These are phyloP conservation scores for Pterocles gutturalis DNA, from an alignment of 2,113 vertebrate genomes.

Conservation along the genomic window DNA sequence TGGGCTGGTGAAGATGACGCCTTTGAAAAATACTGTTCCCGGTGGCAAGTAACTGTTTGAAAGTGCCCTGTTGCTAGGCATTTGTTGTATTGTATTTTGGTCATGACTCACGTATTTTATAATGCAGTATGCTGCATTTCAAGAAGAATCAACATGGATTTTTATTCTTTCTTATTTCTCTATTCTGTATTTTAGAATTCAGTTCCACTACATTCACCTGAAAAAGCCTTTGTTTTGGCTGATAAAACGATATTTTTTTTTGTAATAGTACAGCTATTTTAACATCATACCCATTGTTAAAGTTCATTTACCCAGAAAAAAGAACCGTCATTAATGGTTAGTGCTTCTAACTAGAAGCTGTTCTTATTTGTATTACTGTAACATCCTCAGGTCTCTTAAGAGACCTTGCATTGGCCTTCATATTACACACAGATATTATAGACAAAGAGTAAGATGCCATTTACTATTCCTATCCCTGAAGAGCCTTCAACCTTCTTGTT, in stretches of 20 bases:
- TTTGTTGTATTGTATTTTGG: background rate
- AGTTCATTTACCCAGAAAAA: background rate
- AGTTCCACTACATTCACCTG: background rate
- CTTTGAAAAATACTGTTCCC: background rate
- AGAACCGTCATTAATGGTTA: background rate
- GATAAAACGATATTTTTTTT: background rate
- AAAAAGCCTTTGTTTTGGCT: background rate
- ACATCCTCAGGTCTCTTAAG: background rate
- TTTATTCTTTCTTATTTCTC: background rate
- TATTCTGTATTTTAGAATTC: background rate
- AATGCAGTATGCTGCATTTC: background rate
- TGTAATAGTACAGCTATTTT: background rate
- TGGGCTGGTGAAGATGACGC: background rate
- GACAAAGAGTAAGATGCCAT: conserved; percentile 18
- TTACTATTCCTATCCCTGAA: conserved; percentile 45
- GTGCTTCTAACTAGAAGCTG: background rate
- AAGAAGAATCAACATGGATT: background rate
- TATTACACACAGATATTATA: background rate
- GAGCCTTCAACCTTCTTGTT: conserved; percentile 27
- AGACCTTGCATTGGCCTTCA: background rate
- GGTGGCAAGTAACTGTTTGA: background rate
- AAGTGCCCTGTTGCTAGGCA: background rate
- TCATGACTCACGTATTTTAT: background rate
- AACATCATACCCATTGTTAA: background rate
- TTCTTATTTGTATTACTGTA: background rate